Evolutionary conservation across 2,113 vertebrate species (phyloP).

Genomic region (Coracopsis vasa): DNA sequence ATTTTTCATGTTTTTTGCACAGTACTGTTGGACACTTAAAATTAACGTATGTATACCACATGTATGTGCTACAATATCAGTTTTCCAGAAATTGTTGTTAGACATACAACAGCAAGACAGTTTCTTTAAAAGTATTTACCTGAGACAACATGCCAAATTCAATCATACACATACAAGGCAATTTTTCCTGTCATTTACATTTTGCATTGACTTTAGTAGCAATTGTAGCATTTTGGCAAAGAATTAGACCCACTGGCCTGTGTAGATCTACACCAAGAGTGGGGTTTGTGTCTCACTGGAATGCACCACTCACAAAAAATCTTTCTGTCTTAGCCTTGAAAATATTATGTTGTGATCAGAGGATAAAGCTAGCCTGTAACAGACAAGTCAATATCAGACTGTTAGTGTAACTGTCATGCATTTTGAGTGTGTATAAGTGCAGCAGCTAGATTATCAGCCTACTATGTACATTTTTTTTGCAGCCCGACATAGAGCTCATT

Average conservation of each 20-base stretch:
- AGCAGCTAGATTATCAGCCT: background rate
- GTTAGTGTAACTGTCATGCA: background rate
- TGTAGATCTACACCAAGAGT: background rate
- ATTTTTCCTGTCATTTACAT: background rate
- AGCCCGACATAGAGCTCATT: background rate
- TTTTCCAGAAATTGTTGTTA: background rate
- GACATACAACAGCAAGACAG: background rate
- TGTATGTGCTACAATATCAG: background rate
- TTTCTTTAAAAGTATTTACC: background rate
- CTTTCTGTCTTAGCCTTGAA: background rate
- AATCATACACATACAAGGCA: background rate
- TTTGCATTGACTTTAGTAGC: background rate
- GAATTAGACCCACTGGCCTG: background rate
- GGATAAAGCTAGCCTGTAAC: background rate
- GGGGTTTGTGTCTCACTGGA: background rate
- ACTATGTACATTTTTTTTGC: background rate
- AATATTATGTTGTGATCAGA: background rate
- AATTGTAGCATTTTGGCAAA: background rate
- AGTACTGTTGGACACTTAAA: background rate
- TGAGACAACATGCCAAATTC: rapidly evolving
- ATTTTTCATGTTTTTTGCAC: background rate
- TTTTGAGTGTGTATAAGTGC: background rate
- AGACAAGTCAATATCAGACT: background rate
- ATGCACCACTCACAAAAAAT: background rate
- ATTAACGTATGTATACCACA: background rate